A percentile compares a stretch with the other conserved stretches of the same genome.
phyloP scores from a whole-genome alignment of 2,888 invertebrate species.

The Mystacides longicornis region DNA sequence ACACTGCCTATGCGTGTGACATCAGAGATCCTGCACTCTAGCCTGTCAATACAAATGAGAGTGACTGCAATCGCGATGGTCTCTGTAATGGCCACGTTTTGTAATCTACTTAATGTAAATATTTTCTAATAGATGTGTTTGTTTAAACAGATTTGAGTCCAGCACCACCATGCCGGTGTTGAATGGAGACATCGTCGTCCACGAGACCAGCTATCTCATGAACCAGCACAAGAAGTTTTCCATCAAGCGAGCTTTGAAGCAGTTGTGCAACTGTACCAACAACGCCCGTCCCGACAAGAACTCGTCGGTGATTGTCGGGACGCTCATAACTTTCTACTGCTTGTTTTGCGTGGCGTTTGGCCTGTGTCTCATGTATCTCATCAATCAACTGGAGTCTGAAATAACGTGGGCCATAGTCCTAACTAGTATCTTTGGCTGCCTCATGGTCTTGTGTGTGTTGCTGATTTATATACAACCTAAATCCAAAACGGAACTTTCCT shows the following conservation, averaged over 20 bases:
- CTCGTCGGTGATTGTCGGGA: conserved; percentile 41
- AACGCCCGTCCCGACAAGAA: conserved; percentile 38
- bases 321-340: conserved; percentile 45
- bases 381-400: conserved; percentile 24
- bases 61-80: too few relatives aligned
- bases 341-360: conserved; percentile 33
- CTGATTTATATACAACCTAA: conserved; percentile 37
- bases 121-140: too few relatives aligned
- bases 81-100: too few relatives aligned
- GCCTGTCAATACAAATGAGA: too few relatives aligned
- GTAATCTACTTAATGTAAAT: too few relatives aligned
- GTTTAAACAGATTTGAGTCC: conserved; percentile 17
- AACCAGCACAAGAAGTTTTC: conserved; percentile 31
- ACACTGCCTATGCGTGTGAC: too few relatives aligned
- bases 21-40: too few relatives aligned
- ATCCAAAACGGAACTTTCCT: conserved; percentile 28
- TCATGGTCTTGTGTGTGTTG: conserved; percentile 32
- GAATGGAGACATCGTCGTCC: conserved; percentile 34
- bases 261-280: conserved; percentile 40
- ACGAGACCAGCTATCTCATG: conserved; percentile 29
- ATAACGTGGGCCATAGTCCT: conserved; percentile 12
- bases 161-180: background rate
- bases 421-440: conserved; percentile 30
- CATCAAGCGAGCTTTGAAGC: conserved; percentile 32
- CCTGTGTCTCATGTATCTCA: conserved; percentile 32